A percentile compares a stretch with the other conserved stretches of the same genome.
These are phyloP conservation scores for Patella pellucida DNA, from an alignment of 2,888 invertebrate genomes.

Conservation along the genomic window DNA sequence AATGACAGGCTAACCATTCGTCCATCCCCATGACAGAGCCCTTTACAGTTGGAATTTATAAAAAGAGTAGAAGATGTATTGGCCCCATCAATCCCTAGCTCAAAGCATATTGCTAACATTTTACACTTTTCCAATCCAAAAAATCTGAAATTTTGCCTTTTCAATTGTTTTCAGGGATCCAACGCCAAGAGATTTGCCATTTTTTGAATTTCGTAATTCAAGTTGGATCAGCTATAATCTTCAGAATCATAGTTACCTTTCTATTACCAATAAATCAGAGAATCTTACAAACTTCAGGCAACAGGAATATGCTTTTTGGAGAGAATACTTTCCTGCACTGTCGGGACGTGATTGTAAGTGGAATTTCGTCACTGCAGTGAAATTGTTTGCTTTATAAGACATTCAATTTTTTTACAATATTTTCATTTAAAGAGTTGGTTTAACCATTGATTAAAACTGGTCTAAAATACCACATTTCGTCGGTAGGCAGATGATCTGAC, in stretches of 20 bases:
- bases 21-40: no score
- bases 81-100: no score
- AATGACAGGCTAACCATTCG: no score
- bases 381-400: neutral
- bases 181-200: conserved; percentile 51
- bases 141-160: neutral
- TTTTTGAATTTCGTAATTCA: conserved; percentile 53
- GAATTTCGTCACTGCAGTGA: neutral
- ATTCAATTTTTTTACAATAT: no score
- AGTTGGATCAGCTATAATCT: conserved; percentile 68
- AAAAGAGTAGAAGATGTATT: no score
- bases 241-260: conserved; percentile 66
- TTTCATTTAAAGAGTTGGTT: no score
- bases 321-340: conserved; percentile 62
- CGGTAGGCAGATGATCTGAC: no score
- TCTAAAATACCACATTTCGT: no score
- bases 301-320: conserved; percentile 68
- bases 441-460: no score
- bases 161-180: conserved; percentile 56
- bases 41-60: no score
- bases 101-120: no score
- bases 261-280: conserved; percentile 58
- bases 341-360: conserved; percentile 60
- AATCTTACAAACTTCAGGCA: conserved; percentile 64
- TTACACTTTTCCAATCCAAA: no score